Evolutionary conservation across 2,797 vertebrate genomes (phyloP), one percentile per base, ranked within the genome.

Genomic region (Champsocephalus gunnari): DNA sequence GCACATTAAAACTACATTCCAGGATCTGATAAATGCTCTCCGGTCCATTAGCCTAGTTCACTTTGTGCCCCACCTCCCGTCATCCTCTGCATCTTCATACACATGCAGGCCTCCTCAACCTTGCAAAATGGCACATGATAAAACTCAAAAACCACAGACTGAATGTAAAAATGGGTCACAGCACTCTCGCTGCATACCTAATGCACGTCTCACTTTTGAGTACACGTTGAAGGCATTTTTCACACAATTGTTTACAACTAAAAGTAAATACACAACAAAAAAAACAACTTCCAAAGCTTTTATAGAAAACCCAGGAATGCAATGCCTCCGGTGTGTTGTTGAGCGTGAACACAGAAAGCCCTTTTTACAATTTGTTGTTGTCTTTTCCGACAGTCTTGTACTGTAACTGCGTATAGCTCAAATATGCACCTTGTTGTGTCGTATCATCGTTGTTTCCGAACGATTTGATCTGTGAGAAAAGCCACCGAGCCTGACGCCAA

Each of bases 331-430:
- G 88, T 90, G 92, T 90, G 88, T 90, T 85, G 85, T 90, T 89
- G 89, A 94, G 93, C 93, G 64, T 86, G 88, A 94, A 94, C 92
- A 93, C 90, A 93, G 91, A 95, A 95, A 95, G 94, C 94, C 94
- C 94, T 95, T 95, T 95, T 93, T 92, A 94, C 90, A 94, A 56
- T 71, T 76, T 75, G 62, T 62, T 81, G 77, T 75, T 80, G 61
- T 84, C 68, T 83, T 87, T 88, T 73, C 57, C 9, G 81, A 88
- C 88, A 92, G 90, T 94, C 89, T 92, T 86, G 87, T 89, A 92
- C 91, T 93, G 88, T 83, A 76, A 86, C 88, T 92, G 88, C 80
- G 70, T 91, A 87, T 87, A 92, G 90, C 87, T 92, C 88, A 85
- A 87, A 90, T 89, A 87, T 92, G 92, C 93, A 92, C 92, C 91